phyloP scores from a whole-genome alignment of 2,888 invertebrate genomes.

The Ariolimax columbianus region DNA sequence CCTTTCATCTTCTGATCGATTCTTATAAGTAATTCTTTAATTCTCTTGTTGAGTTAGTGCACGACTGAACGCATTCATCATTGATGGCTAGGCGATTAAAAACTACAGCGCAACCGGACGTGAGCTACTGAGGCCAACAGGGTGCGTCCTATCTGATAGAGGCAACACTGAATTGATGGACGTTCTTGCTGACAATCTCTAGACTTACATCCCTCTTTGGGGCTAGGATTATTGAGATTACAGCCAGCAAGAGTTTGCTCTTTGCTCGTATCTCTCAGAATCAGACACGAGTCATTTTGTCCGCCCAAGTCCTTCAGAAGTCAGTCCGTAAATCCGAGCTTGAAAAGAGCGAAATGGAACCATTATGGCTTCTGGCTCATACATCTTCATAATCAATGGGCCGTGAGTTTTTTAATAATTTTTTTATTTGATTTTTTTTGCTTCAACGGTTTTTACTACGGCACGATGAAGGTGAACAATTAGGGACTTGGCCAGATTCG shows the following conservation, averaged over 20 bases:
- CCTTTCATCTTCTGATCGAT: slow-evolving; percentile 54
- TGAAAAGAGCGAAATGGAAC: background rate
- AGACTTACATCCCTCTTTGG: slow-evolving; percentile 9
- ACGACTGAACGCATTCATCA: slow-evolving; percentile 19
- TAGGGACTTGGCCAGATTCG: no score
- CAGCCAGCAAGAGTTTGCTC: slow-evolving; percentile 20
- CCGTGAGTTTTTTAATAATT: background rate
- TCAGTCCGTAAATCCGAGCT: background rate
- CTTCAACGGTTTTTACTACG: background rate
- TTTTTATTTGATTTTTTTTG: background rate
- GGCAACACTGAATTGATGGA: background rate
- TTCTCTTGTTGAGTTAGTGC: slow-evolving; percentile 55
- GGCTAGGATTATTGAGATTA: slow-evolving; percentile 20
- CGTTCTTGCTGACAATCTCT: background rate
- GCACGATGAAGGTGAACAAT: no score
- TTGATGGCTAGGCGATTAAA: slow-evolving; percentile 40
- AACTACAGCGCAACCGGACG: background rate
- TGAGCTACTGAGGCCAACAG: slow-evolving; percentile 15
- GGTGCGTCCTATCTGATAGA: background rate
- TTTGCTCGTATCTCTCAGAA: slow-evolving; percentile 5
- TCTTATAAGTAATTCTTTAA: slow-evolving; percentile 59
- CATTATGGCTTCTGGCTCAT: no score
- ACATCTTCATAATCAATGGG: background rate
- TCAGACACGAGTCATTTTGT: slow-evolving; percentile 3
- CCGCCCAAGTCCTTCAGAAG: background rate